Percentiles rank a stretch among this genome's conserved stretches.
Conservation (phyloP, 2,113 vertebrate genomes). For the Oryzias celebensis region DNA sequence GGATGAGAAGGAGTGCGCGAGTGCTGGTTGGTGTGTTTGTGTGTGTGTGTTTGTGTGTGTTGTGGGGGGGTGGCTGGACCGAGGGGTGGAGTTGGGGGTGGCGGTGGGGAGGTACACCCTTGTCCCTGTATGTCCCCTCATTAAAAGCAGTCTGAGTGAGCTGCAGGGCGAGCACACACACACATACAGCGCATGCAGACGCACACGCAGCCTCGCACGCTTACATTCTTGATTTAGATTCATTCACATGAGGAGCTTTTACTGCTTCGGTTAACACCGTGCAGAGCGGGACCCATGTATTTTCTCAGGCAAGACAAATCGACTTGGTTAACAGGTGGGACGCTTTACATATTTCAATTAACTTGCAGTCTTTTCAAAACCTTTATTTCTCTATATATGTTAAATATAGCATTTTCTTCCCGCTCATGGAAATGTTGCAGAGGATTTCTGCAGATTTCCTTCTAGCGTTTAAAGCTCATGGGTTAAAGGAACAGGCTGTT, state of each 20-base stretch:
- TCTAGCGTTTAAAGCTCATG: conserved; percentile 28
- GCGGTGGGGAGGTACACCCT: conserved; percentile 72
- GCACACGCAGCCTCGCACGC: conserved; percentile 27
- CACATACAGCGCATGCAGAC: conserved; percentile 36
- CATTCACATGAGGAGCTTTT: conserved; percentile 81
- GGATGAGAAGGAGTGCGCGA: conserved; percentile 51
- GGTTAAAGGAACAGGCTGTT: conserved; percentile 57
- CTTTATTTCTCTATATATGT: background rate
- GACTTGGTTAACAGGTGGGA: conserved; percentile 80
- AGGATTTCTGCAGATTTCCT: conserved; percentile 11
- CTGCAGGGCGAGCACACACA: conserved; percentile 57
- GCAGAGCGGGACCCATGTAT: conserved; percentile 68
- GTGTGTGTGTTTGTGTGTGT: conserved; percentile 58
- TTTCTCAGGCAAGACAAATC: conserved; percentile 73
- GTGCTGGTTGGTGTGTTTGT: conserved; percentile 40
- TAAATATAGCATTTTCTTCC: background rate
- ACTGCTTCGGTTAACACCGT: conserved; percentile 72
- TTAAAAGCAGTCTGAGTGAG: conserved; percentile 77
- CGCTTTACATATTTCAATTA: conserved; percentile 35
- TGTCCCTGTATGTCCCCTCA: conserved; percentile 78
- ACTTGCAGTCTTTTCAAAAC: background rate
- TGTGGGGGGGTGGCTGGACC: conserved; percentile 60
- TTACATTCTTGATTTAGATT: conserved; percentile 61
- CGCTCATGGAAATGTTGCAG: conserved; percentile 11
- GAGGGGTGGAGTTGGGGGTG: conserved; percentile 47